Percentiles rank a stretch among this genome's conserved stretches.
Conservation (phyloP, 2,888 invertebrate genomes). For the Euplexia lucipara region DNA sequence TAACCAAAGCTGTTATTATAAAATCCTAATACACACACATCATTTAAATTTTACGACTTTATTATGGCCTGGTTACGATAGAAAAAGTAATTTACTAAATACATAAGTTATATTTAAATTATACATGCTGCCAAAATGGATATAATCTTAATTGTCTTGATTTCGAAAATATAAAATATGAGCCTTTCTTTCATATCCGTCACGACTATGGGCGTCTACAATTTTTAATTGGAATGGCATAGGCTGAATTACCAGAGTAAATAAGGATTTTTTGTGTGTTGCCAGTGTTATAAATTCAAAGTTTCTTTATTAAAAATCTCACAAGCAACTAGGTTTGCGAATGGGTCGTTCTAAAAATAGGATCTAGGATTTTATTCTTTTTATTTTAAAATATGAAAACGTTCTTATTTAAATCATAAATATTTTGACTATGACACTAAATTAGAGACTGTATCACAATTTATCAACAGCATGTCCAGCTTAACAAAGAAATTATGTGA, state of each 20-base stretch:
- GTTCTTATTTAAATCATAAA: not conserved
- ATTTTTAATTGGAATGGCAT: constrained; percentile 23
- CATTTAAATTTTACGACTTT: constrained; percentile 43
- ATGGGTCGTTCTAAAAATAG: no score
- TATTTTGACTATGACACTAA: not conserved
- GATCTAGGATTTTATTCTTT: not conserved
- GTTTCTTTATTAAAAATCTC: constrained; percentile 4
- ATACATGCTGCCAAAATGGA: constrained; percentile 39
- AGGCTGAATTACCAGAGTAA: constrained; percentile 7
- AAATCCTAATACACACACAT: constrained; percentile 23
- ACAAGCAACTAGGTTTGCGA: not conserved
- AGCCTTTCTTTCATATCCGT: constrained; percentile 27
- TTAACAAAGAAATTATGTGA: constrained; percentile 10
- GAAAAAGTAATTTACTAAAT: constrained; percentile 36
- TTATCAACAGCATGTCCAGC: constrained; percentile 10
- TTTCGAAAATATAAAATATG: constrained; percentile 31
- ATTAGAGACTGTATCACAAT: constrained; percentile 23
- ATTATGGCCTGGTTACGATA: constrained; percentile 25
- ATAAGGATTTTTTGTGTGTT: not conserved
- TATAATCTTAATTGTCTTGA: constrained; percentile 37
- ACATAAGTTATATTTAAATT: constrained; percentile 32
- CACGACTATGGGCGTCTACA: constrained; percentile 44
- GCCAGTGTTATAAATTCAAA: constrained; percentile 1
- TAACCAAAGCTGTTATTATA: constrained; percentile 11
- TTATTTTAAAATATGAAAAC: not conserved